A percentile compares a stretch with the other conserved stretches of the same genome.
Conservation (phyloP, 2,888 invertebrate species). For the Tenthredo livida region DNA sequence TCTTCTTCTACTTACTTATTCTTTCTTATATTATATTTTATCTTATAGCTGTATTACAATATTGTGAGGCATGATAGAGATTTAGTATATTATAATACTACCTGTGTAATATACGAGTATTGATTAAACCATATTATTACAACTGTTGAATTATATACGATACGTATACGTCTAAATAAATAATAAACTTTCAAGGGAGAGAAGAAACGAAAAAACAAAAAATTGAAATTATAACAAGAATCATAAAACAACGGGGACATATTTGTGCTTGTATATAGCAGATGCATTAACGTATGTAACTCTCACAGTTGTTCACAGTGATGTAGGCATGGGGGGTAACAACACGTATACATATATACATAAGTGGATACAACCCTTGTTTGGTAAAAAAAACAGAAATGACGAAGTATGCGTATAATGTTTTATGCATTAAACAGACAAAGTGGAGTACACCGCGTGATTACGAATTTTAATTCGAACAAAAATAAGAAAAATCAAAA, state of each 20-base stretch:
- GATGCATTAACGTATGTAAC: constrained; percentile 27
- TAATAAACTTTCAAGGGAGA: not conserved
- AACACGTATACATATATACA: not conserved
- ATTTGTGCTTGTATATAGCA: not conserved
- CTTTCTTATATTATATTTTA: not conserved
- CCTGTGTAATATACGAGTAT: not conserved
- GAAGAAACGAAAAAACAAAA: not conserved
- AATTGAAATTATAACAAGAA: not conserved
- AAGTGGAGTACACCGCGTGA: constrained; percentile 7
- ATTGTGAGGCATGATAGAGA: too few relatives aligned
- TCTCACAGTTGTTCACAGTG: not conserved
- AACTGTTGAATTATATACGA: not conserved
- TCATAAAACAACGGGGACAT: not conserved
- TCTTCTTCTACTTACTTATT: not conserved
- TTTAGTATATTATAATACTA: not conserved
- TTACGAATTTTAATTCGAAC: constrained; percentile 51
- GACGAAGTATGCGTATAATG: constrained; percentile 38
- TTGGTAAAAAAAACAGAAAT: not conserved
- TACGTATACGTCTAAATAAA: not conserved
- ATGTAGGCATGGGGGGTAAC: not conserved
- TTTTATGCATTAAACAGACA: constrained; percentile 39
- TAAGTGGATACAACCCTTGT: constrained; percentile 22
- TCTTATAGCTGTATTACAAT: not conserved
- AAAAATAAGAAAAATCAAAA: constrained; percentile 24
- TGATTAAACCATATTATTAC: not conserved